Conservation (phyloP, 2,113 vertebrate species). For the Pachycephala philippinensis region DNA sequence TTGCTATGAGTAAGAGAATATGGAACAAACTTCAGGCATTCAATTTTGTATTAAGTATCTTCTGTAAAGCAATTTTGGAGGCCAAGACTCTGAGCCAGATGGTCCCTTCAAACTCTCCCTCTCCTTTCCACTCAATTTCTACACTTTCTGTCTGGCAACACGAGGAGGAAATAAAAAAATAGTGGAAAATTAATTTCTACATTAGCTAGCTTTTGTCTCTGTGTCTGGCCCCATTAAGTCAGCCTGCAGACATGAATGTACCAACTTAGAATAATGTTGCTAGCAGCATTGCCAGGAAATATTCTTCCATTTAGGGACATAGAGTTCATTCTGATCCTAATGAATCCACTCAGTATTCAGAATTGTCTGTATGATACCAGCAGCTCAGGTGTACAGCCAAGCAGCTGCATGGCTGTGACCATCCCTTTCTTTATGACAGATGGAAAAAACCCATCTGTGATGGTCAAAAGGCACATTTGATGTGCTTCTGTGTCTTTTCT, state of each 20-base stretch:
- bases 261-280: conserved; percentile 8
- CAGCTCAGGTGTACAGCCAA: not conserved
- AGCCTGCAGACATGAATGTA: not conserved
- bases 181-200: conserved; percentile 42
- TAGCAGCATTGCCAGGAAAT: conserved; percentile 9
- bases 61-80: not conserved
- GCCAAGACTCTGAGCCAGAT: conserved; percentile 22
- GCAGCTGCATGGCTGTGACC: not conserved
- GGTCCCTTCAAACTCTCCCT: not conserved
- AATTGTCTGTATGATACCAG: not conserved
- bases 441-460: not conserved
- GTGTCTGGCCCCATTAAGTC: conserved; percentile 31
- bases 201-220: conserved; percentile 23
- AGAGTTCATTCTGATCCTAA: conserved; percentile 25
- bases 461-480: not conserved
- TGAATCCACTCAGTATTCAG: not conserved
- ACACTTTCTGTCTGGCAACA: not conserved
- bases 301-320: not conserved
- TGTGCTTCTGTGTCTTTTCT: not conserved
- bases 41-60: not conserved
- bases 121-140: conserved; percentile 12
- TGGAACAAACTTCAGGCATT: not conserved
- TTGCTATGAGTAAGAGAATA: not conserved
- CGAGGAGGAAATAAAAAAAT: not conserved
- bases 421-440: not conserved